phyloP scores from a whole-genome alignment of 2,113 vertebrate genomes.

The Callionymus lyra region DNA sequence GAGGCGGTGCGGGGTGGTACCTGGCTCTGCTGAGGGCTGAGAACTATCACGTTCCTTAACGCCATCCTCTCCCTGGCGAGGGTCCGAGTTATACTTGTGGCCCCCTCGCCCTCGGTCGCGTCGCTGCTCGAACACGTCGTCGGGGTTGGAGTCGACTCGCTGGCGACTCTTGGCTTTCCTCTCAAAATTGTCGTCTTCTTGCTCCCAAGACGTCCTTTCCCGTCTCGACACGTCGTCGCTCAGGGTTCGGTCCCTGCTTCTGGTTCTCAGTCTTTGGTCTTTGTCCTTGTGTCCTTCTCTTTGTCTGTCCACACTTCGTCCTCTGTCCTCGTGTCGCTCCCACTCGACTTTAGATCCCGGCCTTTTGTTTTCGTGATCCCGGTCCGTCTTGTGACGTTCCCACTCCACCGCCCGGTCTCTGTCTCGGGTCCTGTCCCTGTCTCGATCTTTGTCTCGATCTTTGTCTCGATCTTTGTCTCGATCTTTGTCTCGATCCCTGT shows the following conservation, averaged over 20 bases:
- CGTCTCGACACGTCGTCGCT: conserved; percentile 25
- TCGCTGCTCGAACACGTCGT: conserved; percentile 47
- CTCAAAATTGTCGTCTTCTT: conserved; percentile 22
- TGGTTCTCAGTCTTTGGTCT: conserved; percentile 24
- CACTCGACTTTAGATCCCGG: conserved; percentile 7
- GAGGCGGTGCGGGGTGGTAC: conserved; percentile 63
- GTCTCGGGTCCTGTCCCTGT: too few relatives aligned
- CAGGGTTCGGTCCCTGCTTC: conserved; percentile 41
- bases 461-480: conserved; percentile 22
- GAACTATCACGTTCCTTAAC: conserved; percentile 29
- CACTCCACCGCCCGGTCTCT: too few relatives aligned
- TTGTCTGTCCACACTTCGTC: conserved; percentile 16
- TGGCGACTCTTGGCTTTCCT: conserved; percentile 24
- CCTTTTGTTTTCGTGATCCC: conserved; percentile 30
- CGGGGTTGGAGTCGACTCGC: conserved; percentile 31
- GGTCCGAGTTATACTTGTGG: conserved; percentile 19
- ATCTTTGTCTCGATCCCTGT: conserved; percentile 30
- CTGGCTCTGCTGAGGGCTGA: conserved; percentile 60
- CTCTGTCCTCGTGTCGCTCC: conserved; percentile 27
- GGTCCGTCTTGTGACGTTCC: conserved; percentile 27
- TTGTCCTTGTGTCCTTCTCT: conserved; percentile 32
- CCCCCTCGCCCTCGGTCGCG: conserved; percentile 21
- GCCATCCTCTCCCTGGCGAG: conserved; percentile 19
- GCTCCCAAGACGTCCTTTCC: conserved; percentile 22
- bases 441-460: conserved; percentile 22